Evolutionary conservation across 1,140 invertebrate species (phyloP), one percentile per base, ranked within the genome.

Genomic region (Carposina sasakii): DNA sequence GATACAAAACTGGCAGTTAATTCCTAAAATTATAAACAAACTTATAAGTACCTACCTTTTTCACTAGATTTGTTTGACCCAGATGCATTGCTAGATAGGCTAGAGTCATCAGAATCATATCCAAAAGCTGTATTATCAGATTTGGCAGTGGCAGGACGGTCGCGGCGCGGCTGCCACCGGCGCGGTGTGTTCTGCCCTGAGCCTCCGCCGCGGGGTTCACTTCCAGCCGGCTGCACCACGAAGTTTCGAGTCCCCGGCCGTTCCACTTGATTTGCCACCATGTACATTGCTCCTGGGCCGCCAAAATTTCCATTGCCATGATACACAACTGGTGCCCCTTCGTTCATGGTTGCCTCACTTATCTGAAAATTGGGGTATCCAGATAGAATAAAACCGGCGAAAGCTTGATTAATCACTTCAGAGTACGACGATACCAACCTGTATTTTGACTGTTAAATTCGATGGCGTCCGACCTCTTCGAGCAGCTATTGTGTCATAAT

Each of bases 21-120:
- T n/a, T n/a, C n/a, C n/a, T n/a, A n/a, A n/a, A n/a, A n/a, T n/a
- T n/a, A n/a, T n/a, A n/a, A n/a, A n/a, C n/a, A n/a, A n/a, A n/a
- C n/a, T n/a, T n/a, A n/a, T n/a, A n/a, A 36, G 19, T 24, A 42
- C 56, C 60, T 65, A 86, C 74, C 76, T 66, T 83, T 85, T 23
- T 85, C 76, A 59, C 66, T 72, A 3, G 71, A 81, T 52, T 82
- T 81, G 34, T 76, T 76, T 19, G 79, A 82, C 20, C 78, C 74
- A 28, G 82, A 85, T 6, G 78, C 79, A 63, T 76, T 82, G 48
- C 79, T 86, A 2, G 82, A 85, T n/a, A 81, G 48, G 46, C 82
- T 79, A 46, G 84, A 86, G 45, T 86, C 84, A 63, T 86, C 84
- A 15, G 84, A 86, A 28, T 86, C 84, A 56, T 82, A 85, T 20